A percentile compares a stretch with the other conserved stretches of the same genome.
Evolutionary conservation across 2,113 vertebrate species (phyloP).

Genomic region (Onychostruthus taczanowskii): DNA sequence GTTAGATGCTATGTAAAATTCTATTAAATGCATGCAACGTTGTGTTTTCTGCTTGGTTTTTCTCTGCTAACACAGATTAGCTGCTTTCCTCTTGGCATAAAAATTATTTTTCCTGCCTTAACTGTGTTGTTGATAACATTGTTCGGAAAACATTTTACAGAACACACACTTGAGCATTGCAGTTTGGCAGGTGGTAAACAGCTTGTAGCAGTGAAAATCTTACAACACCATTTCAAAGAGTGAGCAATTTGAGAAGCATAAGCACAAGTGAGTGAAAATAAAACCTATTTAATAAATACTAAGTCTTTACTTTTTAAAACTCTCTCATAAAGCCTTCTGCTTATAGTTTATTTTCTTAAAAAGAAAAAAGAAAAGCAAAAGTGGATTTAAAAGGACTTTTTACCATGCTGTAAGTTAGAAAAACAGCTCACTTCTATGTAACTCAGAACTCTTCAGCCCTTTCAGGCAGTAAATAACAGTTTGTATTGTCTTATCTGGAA

Average conservation of each 20-base stretch:
- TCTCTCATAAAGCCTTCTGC: not conserved
- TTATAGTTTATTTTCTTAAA: slow-evolving; percentile 1
- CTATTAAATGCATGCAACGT: not conserved
- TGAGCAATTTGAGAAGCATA: not conserved
- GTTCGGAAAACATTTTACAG: not conserved
- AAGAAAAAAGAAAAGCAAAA: not conserved
- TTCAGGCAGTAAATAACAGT: slow-evolving; percentile 47
- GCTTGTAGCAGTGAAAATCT: not conserved
- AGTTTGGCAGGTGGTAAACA: not conserved
- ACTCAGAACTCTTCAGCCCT: slow-evolving; percentile 6
- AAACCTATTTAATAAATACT: slow-evolving; percentile 1
- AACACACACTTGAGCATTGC: not conserved
- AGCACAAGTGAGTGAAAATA: not conserved
- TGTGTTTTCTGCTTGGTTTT: not conserved
- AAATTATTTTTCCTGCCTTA: not conserved
- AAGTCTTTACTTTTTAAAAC: not conserved
- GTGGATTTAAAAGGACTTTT: not conserved
- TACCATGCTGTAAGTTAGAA: not conserved
- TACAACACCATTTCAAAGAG: not conserved
- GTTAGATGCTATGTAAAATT: not conserved
- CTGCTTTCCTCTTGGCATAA: not conserved
- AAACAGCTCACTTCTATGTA: not conserved
- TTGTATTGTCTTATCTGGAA: slow-evolving; percentile 51
- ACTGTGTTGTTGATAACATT: not conserved
- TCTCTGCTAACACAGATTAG: not conserved